Evolutionary conservation across 2,888 invertebrate species (phyloP).

Genomic region (Aspidapion aeneum): DNA sequence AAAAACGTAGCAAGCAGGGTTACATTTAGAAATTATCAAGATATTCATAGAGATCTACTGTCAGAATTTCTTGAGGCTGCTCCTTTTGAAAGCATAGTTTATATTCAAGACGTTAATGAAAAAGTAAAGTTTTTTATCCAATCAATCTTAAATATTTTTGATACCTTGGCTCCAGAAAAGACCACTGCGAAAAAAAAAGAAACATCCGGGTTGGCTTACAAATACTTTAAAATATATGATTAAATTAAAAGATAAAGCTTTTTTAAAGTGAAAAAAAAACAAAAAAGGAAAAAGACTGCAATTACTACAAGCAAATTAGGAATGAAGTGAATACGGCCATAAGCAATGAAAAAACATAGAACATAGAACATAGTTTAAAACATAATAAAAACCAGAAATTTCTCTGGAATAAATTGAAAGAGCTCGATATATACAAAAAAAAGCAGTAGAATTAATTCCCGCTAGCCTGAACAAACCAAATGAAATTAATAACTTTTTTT

Average conservation of each 20-base stretch:
- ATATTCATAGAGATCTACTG: not conserved
- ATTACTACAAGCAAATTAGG: too few relatives aligned
- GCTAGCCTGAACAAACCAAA: too few relatives aligned
- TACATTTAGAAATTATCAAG: not conserved
- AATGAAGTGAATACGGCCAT: too few relatives aligned
- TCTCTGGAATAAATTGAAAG: too few relatives aligned
- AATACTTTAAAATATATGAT: not conserved
- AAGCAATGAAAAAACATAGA: too few relatives aligned
- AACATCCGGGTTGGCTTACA: not conserved
- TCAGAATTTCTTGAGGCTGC: not conserved
- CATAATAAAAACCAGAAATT: too few relatives aligned
- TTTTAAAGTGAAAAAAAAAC: too few relatives aligned
- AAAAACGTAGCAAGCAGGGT: not conserved
- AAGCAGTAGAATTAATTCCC: too few relatives aligned
- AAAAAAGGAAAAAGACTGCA: too few relatives aligned
- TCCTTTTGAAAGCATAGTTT: not conserved
- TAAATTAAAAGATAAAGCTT: not conserved
- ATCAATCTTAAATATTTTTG: constrained; percentile 1
- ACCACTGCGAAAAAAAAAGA: not conserved
- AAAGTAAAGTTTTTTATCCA: not conserved
- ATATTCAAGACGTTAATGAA: not conserved
- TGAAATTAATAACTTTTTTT: too few relatives aligned
- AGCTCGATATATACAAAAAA: too few relatives aligned
- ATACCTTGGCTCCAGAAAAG: not conserved
- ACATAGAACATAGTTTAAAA: too few relatives aligned